Evolutionary conservation across 2,797 vertebrate species (phyloP).

Genomic region (Merluccius polli): DNA sequence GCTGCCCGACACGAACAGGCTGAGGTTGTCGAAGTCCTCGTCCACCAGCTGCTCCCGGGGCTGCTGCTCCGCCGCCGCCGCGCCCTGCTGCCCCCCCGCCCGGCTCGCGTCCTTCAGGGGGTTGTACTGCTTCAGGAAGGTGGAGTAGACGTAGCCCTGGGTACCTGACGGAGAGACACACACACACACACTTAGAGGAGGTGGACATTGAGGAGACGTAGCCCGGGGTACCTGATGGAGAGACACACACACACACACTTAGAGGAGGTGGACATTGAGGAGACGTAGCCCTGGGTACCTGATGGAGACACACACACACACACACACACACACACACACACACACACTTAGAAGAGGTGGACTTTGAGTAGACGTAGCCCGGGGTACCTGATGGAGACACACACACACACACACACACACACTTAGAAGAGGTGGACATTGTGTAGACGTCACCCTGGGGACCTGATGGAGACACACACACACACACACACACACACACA

Average conservation of each 20-base stretch:
- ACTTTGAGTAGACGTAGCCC: too few species aligned
- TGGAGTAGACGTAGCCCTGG: conserved; percentile 91
- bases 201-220: too few species aligned
- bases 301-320: background rate
- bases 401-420: too few species aligned
- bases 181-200: conserved; percentile 12
- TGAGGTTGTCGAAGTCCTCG: conserved; percentile 92
- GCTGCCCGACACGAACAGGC: conserved; percentile 85
- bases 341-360: background rate
- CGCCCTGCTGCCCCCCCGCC: conserved; percentile 36
- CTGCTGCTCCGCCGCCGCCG: conserved; percentile 36
- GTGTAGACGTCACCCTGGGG: too few species aligned
- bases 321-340: too few species aligned
- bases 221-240: too few species aligned
- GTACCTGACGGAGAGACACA: conserved; percentile 48
- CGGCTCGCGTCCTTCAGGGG: conserved; percentile 73
- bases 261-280: too few species aligned
- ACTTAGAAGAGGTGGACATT: too few species aligned
- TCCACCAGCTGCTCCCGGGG: conserved; percentile 59
- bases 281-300: too few species aligned
- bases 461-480: too few species aligned
- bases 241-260: conserved; percentile 2
- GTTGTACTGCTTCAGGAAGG: conserved; percentile 92
- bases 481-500: too few species aligned
- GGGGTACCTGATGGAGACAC: too few species aligned